These are phyloP conservation scores for Drymonia ruficornis DNA, from an alignment of 2,888 invertebrate species.

Conservation along the genomic window DNA sequence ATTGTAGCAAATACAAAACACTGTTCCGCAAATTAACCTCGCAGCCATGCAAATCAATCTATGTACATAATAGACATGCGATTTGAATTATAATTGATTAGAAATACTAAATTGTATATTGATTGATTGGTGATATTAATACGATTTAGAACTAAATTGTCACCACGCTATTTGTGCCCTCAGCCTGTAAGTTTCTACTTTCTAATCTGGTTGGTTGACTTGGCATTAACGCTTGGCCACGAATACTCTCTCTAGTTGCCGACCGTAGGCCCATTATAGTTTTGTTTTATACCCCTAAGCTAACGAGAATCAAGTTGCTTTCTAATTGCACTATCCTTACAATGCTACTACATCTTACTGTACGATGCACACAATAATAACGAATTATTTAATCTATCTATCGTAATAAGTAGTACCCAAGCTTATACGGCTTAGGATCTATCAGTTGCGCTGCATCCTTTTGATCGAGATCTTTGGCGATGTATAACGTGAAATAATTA, in stretches of 20 bases:
- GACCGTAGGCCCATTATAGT: conserved; percentile 64
- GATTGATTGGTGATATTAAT: conserved; percentile 18
- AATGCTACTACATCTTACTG: neutral
- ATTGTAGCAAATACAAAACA: conserved; percentile 28
- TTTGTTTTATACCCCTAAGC: conserved; percentile 69
- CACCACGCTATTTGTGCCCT: conserved; percentile 52
- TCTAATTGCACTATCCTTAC: conserved; percentile 57
- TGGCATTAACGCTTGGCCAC: conserved; percentile 65
- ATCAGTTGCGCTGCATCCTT: no score
- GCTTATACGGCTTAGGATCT: no score
- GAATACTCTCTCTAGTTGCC: conserved; percentile 67
- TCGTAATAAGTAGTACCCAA: no score
- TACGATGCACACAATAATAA: neutral
- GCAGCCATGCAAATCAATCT: conserved; percentile 35
- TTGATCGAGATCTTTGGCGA: no score
- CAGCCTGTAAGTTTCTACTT: conserved; percentile 67
- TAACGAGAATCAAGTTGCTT: conserved; percentile 56
- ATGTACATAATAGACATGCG: conserved; percentile 17
- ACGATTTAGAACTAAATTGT: conserved; percentile 39
- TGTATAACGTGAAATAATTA: conserved; percentile 18
- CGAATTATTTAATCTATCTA: neutral
- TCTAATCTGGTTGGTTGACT: conserved; percentile 67
- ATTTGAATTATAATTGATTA: conserved; percentile 18
- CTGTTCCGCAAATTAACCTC: conserved; percentile 41
- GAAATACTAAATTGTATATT: conserved; percentile 10